Percentiles rank a stretch among this genome's conserved stretches.
phyloP scores from a whole-genome alignment of 1,140 invertebrate species.

The Rhizoglyphus robini region DNA sequence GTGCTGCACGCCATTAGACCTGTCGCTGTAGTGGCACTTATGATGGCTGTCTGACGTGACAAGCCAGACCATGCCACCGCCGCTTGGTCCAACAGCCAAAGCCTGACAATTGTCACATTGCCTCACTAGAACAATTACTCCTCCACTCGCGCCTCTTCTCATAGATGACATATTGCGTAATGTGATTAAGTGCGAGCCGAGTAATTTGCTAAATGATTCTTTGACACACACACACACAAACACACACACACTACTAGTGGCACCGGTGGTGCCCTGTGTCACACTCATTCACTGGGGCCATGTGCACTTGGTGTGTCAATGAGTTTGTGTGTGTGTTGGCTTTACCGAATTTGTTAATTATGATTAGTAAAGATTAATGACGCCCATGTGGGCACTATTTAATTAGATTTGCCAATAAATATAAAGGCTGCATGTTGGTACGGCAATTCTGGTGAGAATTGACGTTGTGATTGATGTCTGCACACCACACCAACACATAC shows the following conservation, averaged over 20 bases:
- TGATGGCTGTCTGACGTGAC: constrained; percentile 7
- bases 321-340: background rate
- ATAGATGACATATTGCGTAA: background rate
- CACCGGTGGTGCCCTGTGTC: too few relatives aligned
- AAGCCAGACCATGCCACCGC: background rate
- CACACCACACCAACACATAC: too few relatives aligned
- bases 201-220: constrained; percentile 11
- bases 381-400: background rate
- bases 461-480: background rate
- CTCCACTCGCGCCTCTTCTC: background rate
- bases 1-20: background rate
- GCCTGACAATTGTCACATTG: background rate
- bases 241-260: background rate
- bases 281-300: background rate
- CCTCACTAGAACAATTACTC: background rate
- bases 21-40: background rate
- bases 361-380: constrained; percentile 13
- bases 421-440: background rate
- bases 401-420: background rate
- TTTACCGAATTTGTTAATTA: constrained; percentile 1
- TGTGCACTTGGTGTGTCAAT: background rate
- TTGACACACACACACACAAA: background rate
- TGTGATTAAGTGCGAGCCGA: background rate
- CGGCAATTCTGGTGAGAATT: background rate
- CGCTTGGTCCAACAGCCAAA: background rate